Evolutionary conservation across 2,888 invertebrate genomes (phyloP).

Genomic region (Reticulitermes lucifugus): DNA sequence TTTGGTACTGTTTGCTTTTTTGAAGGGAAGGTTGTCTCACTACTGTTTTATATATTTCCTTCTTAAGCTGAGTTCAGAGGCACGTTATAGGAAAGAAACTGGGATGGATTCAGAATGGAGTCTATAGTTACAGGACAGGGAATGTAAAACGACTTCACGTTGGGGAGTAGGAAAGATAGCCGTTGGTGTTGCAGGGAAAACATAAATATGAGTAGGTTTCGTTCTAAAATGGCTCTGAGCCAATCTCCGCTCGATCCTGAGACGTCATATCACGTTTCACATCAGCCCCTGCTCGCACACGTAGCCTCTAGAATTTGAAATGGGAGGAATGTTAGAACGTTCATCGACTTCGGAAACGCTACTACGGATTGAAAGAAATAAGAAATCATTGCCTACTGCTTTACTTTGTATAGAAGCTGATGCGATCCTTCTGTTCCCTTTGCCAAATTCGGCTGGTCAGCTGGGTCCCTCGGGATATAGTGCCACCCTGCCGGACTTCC

Average conservation of each 20-base stretch:
- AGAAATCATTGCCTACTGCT: not conserved
- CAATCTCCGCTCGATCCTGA: not conserved
- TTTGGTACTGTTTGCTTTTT: too few species aligned
- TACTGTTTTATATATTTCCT: too few species aligned
- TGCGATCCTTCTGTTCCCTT: not conserved
- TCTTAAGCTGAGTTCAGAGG: too few species aligned
- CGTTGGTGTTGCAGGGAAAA: not conserved
- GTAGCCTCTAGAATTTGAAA: slow-evolving; percentile 2
- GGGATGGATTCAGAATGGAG: too few species aligned
- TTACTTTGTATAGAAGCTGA: not conserved
- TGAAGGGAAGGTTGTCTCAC: too few species aligned
- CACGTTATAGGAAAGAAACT: too few species aligned
- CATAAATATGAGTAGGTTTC: not conserved
- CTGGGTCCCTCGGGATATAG: not conserved
- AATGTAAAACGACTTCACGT: too few species aligned
- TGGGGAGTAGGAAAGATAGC: not conserved
- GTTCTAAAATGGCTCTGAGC: not conserved
- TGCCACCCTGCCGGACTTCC: not conserved
- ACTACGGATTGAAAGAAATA: slow-evolving; percentile 2
- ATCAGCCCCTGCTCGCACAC: not conserved
- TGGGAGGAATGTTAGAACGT: not conserved
- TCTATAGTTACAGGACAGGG: too few species aligned
- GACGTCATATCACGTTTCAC: not conserved
- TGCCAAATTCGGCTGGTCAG: not conserved
- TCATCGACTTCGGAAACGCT: slow-evolving; percentile 9